Percentiles rank a stretch among this genome's conserved stretches.
Conservation (phyloP, 2,888 invertebrate genomes). For the Drosophila buzzatii region DNA sequence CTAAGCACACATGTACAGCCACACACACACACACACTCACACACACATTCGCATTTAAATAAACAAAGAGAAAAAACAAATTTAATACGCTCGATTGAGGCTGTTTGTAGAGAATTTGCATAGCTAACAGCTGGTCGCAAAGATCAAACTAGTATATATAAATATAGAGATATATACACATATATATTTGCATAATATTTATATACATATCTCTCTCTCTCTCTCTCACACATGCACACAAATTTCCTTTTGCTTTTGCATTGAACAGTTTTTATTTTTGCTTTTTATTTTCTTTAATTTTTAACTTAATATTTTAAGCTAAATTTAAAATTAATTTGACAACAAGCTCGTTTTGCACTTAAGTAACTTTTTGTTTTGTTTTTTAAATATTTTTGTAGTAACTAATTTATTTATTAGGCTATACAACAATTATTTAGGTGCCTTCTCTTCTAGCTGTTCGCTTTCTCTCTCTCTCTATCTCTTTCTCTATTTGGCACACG, state of each 20-base stretch:
- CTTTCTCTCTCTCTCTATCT: not conserved
- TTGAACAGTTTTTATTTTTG: slow-evolving; percentile 23
- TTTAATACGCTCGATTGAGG: slow-evolving; percentile 19
- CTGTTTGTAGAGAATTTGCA: slow-evolving; percentile 24
- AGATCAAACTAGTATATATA: slow-evolving; percentile 6
- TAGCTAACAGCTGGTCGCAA: slow-evolving; percentile 25
- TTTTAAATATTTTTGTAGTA: slow-evolving; percentile 21
- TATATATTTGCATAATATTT: slow-evolving; percentile 4
- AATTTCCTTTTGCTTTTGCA: slow-evolving; percentile 22
- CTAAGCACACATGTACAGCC: slow-evolving; percentile 11
- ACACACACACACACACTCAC: not conserved
- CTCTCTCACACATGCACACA: slow-evolving; percentile 5
- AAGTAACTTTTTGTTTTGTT: slow-evolving; percentile 61
- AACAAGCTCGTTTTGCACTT: slow-evolving; percentile 82
- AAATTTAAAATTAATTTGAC: slow-evolving; percentile 73
- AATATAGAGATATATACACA: slow-evolving; percentile 8
- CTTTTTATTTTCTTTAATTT: not conserved
- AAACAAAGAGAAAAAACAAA: slow-evolving; percentile 8
- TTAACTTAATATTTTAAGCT: slow-evolving; percentile 42
- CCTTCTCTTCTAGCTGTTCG: not conserved
- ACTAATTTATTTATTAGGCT: slow-evolving; percentile 40
- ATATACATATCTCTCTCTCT: not conserved
- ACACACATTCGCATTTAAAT: slow-evolving; percentile 7
- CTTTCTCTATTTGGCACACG: slow-evolving; percentile 26
- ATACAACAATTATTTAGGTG: slow-evolving; percentile 54